phyloP scores from a whole-genome alignment of 2,888 invertebrate genomes.

The Peribatodes rhomboidaria region DNA sequence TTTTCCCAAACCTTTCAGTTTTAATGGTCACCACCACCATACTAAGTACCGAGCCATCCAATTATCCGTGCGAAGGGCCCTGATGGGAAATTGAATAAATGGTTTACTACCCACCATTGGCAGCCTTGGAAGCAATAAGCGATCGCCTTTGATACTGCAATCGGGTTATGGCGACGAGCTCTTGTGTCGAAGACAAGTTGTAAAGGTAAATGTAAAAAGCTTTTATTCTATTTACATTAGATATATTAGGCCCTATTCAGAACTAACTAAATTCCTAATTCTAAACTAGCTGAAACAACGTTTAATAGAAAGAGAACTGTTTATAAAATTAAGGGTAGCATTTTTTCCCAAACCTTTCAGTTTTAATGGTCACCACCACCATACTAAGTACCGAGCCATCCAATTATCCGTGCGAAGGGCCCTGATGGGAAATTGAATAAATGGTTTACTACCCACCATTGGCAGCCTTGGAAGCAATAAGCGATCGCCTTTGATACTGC shows the following conservation, averaged over 20 bases:
- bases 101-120: slow-evolving; percentile 57
- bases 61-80: slow-evolving; percentile 77
- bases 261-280: too few relatives aligned
- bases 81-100: slow-evolving; percentile 80
- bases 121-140: slow-evolving; percentile 42
- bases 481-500: slow-evolving; percentile 16
- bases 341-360: not conserved
- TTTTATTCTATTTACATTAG: slow-evolving; percentile 12
- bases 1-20: not conserved
- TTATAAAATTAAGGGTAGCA: not conserved
- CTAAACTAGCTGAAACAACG: too few relatives aligned
- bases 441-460: slow-evolving; percentile 62
- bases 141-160: slow-evolving; percentile 19
- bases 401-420: slow-evolving; percentile 79
- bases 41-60: slow-evolving; percentile 69
- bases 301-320: too few relatives aligned
- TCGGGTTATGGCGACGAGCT: slow-evolving; percentile 4
- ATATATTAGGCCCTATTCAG: too few relatives aligned
- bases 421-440: slow-evolving; percentile 78
- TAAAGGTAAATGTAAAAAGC: slow-evolving; percentile 15
- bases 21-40: slow-evolving; percentile 16
- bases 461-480: slow-evolving; percentile 43
- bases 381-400: slow-evolving; percentile 64
- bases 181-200: slow-evolving; percentile 1
- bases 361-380: slow-evolving; percentile 15